Base-by-base conservation (phyloP, 1,140 invertebrate genomes). In the Littorina saxatilis region DNA sequence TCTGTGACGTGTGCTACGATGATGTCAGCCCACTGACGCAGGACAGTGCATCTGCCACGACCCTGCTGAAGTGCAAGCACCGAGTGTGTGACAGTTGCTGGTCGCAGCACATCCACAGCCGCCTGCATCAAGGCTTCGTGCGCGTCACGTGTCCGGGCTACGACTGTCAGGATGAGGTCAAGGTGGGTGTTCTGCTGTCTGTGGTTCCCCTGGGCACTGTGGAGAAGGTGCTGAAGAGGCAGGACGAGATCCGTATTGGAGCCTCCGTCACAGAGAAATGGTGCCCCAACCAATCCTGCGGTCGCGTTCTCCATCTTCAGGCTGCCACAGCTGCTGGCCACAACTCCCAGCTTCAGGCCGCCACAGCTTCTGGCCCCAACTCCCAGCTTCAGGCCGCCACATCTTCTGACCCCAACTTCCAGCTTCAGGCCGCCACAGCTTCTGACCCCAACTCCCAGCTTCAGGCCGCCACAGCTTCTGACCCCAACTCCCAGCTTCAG, bases 1-100 rank as follows among this genome's bases (percentile, higher is more conserved):
- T 80, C 73, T 83, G 82, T 73, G 58, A 83, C 39, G 73, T 83
- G 20, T 83, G 82, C 40, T 83, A 74, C 47, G 81, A 82, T 23
- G 80, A 82, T n/a, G 39, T 82, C 43, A 68, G 75, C 61, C 40
- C 43, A n/a, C 23, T 47, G 52, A 52, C 63, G 2, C 11, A 32
- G 1, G 70, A 35, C 68, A 66, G 72, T 23, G 43, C 55, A 23
- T 11, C 73, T 3, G 39, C 78, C 40, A 83, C 79, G 1, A 1
- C 79, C 58, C 73, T 83, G 9, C 23, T 32, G n/a, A 63, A 23
- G 29, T 83, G 82, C 52, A 20, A 52, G 27, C 82, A 83, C 79
- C 63, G 58, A 27, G 80, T 83, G 47, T 83, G 82, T 61, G 79
- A 83, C 72, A 35, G n/a, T 35, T 83, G 82, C 52, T 83, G 79